Percentiles rank a stretch among this genome's conserved stretches.
These are phyloP conservation scores for Drosophila oshimai DNA, from an alignment of 1,140 invertebrate genomes.

Conservation along the genomic window DNA sequence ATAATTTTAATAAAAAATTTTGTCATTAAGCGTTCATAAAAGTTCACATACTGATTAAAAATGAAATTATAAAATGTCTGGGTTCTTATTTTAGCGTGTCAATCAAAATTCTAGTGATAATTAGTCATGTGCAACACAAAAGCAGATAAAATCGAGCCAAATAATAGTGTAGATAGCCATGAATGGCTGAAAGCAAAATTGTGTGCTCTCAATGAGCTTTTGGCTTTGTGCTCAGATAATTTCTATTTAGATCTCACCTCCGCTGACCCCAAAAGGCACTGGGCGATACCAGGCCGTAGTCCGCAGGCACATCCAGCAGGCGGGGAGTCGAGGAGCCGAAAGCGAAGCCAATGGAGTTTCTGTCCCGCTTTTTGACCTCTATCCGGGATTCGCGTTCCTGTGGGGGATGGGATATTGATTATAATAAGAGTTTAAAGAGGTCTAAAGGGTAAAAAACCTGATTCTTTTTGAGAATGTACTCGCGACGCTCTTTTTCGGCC, in stretches of 20 bases:
- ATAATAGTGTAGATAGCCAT: conserved; percentile 6
- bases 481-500: conserved; percentile 91
- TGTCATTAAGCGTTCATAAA: background rate
- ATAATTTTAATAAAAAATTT: background rate
- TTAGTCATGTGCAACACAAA: conserved; percentile 7
- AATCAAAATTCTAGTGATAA: background rate
- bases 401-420: background rate
- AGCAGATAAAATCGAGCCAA: background rate
- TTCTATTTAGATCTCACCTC: conserved; percentile 82
- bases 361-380: conserved; percentile 88
- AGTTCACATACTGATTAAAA: background rate
- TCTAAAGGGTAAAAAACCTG: conserved; percentile 61
- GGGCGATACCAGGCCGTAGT: conserved; percentile 85
- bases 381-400: conserved; percentile 91
- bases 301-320: conserved; percentile 90
- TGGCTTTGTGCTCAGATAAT: background rate
- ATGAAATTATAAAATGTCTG: background rate
- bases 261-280: conserved; percentile 90
- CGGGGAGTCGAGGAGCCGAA: conserved; percentile 95
- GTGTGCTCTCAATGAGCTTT: background rate
- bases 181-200: background rate
- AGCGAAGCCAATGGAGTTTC: conserved; percentile 88
- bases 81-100: background rate
- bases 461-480: conserved; percentile 92
- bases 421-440: background rate